phyloP scores from a whole-genome alignment of 2,888 invertebrate species.

The Melanchra persicariae region DNA sequence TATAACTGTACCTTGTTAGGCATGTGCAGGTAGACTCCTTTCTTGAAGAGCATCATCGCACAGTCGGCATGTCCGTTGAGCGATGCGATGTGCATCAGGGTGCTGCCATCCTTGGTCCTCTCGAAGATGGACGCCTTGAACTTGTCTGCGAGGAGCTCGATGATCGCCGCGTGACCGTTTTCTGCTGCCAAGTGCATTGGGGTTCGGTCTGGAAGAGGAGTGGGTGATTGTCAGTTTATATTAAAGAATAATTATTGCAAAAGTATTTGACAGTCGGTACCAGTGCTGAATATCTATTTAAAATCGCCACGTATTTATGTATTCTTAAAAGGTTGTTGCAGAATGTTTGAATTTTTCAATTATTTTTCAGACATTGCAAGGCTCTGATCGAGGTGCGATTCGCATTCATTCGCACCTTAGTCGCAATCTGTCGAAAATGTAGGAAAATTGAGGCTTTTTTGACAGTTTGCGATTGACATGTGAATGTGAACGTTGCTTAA shows the following conservation, averaged over 20 bases:
- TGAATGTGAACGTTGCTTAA: no score
- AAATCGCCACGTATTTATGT: neutral
- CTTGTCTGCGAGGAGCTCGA: conserved; percentile 98
- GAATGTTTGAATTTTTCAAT: no score
- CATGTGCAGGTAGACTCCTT: conserved; percentile 99
- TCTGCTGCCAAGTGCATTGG: conserved; percentile 99
- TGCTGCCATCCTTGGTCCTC: conserved; percentile 99
- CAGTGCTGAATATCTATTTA: neutral
- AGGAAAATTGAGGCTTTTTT: no score
- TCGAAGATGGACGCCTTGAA: conserved; percentile 99
- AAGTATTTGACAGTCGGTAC: no score
- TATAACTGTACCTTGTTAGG: conserved; percentile 95
- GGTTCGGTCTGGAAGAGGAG: conserved; percentile 94
- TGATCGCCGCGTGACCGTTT: conserved; percentile 98
- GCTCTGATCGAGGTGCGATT: no score
- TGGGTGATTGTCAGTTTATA: conserved; percentile 4
- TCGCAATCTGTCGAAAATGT: no score
- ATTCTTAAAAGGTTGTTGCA: no score
- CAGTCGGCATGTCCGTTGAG: conserved; percentile 99
- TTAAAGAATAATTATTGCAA: neutral
- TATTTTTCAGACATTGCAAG: neutral
- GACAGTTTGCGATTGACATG: no score
- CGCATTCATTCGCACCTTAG: no score
- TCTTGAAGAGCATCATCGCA: conserved; percentile 99
- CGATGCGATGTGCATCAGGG: conserved; percentile 99